phyloP scores from a whole-genome alignment of 2,113 vertebrate genomes.

The Euleptes europaea region DNA sequence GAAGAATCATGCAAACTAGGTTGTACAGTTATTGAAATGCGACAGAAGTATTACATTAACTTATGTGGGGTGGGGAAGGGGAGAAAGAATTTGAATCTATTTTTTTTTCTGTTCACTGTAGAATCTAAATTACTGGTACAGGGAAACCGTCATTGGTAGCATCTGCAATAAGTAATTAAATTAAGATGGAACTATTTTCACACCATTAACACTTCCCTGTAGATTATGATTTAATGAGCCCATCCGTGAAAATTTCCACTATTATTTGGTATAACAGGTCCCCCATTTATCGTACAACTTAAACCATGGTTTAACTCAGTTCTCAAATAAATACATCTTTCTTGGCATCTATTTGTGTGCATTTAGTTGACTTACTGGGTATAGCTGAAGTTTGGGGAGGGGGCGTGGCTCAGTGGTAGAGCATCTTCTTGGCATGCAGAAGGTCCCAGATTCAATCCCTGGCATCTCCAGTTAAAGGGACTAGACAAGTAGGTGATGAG shows the following conservation, averaged over 20 bases:
- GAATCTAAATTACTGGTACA: conserved; percentile 9
- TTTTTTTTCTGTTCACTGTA: not conserved
- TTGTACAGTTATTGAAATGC: not conserved
- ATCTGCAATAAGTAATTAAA: conserved; percentile 51
- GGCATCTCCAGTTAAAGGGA: too few species aligned
- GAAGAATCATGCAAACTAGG: too few species aligned
- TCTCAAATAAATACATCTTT: not conserved
- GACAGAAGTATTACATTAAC: not conserved
- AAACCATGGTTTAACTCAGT: conserved; percentile 27
- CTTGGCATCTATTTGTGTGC: not conserved
- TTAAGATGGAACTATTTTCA: conserved; percentile 39
- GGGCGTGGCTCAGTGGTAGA: too few species aligned
- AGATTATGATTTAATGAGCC: conserved; percentile 31
- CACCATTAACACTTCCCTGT: conserved; percentile 36
- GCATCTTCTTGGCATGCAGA: too few species aligned
- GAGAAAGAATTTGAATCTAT: not conserved
- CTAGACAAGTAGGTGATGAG: too few species aligned
- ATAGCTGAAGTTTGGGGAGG: not conserved
- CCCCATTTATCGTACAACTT: not conserved
- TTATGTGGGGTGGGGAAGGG: not conserved
- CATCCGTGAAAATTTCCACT: conserved; percentile 36
- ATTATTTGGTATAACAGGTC: conserved; percentile 26
- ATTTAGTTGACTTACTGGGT: not conserved
- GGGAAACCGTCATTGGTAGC: conserved; percentile 28
- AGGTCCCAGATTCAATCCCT: too few species aligned